Evolutionary conservation across 2,888 invertebrate species (phyloP).

Genomic region (Aphidius colemani): DNA sequence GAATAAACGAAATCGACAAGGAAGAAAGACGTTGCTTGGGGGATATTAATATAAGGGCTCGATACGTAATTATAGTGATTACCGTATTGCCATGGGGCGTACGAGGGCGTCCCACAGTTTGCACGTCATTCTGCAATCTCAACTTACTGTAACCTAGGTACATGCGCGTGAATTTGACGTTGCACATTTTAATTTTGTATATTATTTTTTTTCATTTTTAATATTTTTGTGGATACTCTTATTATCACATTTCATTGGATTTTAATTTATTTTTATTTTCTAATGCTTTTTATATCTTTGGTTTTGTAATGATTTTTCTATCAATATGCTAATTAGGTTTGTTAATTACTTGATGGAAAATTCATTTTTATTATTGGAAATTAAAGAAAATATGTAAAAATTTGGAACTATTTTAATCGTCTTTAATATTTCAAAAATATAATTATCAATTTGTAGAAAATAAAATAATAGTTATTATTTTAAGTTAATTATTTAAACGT

Average conservation of each 20-base stretch:
- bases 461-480: slow-evolving; percentile 20
- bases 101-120: slow-evolving; percentile 60
- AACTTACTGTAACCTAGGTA: slow-evolving; percentile 47
- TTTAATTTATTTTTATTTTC: no score
- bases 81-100: slow-evolving; percentile 60
- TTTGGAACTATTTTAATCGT: no score
- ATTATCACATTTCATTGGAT: no score
- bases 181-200: slow-evolving; percentile 41
- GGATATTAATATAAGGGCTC: slow-evolving; percentile 61
- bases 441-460: no score
- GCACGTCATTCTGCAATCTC: slow-evolving; percentile 60
- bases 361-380: no score
- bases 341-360: no score
- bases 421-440: no score
- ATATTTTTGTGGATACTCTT: no score
- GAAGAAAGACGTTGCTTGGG: slow-evolving; percentile 52
- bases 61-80: slow-evolving; percentile 61
- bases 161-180: slow-evolving; percentile 54
- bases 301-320: no score
- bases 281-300: no score
- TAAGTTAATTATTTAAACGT: slow-evolving; percentile 56
- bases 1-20: slow-evolving; percentile 35
- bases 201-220: no score
- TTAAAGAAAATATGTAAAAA: neutral
- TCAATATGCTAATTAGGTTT: no score